Evolutionary conservation across 35 echinoderm and acorn worm species (phyloP).

Genomic region (Lytechinus pictus): DNA sequence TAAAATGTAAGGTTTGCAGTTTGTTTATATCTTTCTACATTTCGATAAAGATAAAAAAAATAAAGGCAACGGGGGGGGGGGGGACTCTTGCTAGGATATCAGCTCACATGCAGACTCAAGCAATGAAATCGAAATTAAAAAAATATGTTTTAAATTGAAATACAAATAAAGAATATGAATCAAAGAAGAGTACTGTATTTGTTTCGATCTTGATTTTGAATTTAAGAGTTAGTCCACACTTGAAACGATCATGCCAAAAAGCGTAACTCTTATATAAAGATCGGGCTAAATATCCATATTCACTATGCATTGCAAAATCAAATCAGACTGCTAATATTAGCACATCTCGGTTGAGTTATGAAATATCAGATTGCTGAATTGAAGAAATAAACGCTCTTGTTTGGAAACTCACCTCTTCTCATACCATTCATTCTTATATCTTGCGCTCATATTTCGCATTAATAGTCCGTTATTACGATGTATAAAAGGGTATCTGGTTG

Average conservation of each 20-base stretch:
- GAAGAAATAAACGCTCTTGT: neutral
- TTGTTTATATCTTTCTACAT: neutral
- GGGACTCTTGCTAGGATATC: neutral
- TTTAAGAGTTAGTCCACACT: neutral
- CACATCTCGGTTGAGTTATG: neutral
- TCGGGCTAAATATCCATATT: conserved; percentile 3
- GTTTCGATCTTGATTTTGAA: neutral
- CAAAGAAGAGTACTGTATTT: neutral
- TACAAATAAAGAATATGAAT: neutral
- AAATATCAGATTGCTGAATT: neutral
- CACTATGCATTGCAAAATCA: neutral
- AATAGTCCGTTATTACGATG: conserved; percentile 1
- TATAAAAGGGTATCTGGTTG: neutral
- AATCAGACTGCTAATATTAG: neutral
- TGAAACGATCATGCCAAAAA: neutral
- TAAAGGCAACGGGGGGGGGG: neutral
- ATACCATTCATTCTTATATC: neutral
- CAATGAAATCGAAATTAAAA: neutral
- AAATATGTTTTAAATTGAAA: neutral
- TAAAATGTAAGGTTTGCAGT: neutral
- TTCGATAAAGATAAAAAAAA: neutral
- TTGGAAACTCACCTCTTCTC: neutral
- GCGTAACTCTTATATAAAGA: neutral
- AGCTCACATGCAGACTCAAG: neutral
- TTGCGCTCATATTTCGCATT: neutral